These are phyloP conservation scores for Ptychoptera albimana DNA, from an alignment of 2,888 invertebrate genomes.

Conservation along the genomic window DNA sequence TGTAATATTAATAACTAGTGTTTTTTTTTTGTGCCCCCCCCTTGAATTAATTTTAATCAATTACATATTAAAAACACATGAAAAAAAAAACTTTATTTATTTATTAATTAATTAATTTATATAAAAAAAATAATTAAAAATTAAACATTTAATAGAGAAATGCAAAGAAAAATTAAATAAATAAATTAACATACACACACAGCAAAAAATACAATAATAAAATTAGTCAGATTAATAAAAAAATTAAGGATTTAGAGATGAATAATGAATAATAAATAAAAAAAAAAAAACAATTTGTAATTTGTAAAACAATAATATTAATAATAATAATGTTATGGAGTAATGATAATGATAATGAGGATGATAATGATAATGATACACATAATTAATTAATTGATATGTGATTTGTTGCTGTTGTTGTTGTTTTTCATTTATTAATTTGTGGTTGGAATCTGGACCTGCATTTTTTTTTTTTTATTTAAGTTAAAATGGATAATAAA, in stretches of 20 bases:
- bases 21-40: no score
- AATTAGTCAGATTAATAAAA: conserved; percentile 1
- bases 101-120: background rate
- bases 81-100: background rate
- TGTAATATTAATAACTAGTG: background rate
- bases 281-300: background rate
- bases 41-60: no score
- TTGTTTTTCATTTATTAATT: no score
- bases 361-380: no score
- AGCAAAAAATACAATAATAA: background rate
- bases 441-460: no score
- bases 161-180: background rate
- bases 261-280: background rate
- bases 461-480: no score
- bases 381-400: no score
- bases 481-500: no score
- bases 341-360: no score
- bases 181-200: background rate
- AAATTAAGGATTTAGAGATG: background rate
- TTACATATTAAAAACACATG: background rate
- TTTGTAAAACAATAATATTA: no score
- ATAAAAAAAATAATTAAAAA: conserved; percentile 1
- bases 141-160: background rate
- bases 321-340: no score
- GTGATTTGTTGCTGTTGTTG: no score